Base-by-base conservation (phyloP, 2,888 invertebrate species). In the Brenthis daphne region DNA sequence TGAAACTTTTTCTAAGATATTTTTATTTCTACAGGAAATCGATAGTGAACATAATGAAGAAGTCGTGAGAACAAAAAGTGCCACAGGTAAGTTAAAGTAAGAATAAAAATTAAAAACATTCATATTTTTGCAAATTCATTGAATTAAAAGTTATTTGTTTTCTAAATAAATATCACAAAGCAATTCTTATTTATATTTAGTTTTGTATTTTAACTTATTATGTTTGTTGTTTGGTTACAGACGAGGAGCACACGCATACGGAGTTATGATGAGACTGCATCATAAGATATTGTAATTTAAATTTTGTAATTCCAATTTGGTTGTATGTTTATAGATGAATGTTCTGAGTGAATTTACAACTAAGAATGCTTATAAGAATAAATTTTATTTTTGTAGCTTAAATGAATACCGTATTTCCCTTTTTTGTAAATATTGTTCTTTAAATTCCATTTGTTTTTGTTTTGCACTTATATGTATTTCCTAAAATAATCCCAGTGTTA, bases 201-300 rank as follows among this genome's bases (percentile, higher is more conserved):
- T 37, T 37, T 33, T 33, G 33, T 37, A 37, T 37, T 37, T 1
- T 8, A 5, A 29, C 48, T n/a, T n/a, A 29, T 14, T 5, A 48
- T 1, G 11, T 24, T 50, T 50, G 13, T 16, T 67, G 75, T 76
- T 77, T 77, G 74, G 76, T 88, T 81, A 20, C 90, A 92, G 91
- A 79, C 74, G 79, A 80, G 74, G 73, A 77, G 57, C 82, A 83
- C 64, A 82, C 83, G 68, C 92, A 88, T 77, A 84, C 84, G 13
- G 92, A 92, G 82, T 90, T 92, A 91, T 92, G 90, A 92, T 89
- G 82, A 83, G 79, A 77, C 82, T 81, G 79, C 24, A 48, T 54
- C 78, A 1, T 8, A 43, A 11, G 37, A 43, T 77, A 76, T 74
- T 76, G 56, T 73, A 70, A 64, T 56, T 65, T 67, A 73, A 73